Base-by-base conservation (phyloP, 2,113 vertebrate species). In the Chitala chitala region DNA sequence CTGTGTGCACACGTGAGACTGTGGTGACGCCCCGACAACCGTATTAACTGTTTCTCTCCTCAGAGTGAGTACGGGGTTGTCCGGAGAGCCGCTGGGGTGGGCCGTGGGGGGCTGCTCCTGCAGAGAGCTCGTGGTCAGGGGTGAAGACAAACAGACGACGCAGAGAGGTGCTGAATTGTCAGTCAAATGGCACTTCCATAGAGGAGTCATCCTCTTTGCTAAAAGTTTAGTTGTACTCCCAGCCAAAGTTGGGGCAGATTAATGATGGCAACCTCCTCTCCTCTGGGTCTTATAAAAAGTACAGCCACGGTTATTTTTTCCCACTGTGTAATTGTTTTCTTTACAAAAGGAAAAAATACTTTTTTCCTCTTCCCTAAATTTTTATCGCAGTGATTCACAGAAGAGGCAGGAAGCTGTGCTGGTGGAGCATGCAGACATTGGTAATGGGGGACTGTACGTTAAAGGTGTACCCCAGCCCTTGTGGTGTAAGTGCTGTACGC, bases 231-330 rank as follows among this genome's bases (percentile, higher is more conserved):
- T 20, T 8, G n/a, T n/a, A 22, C 4, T 33, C 33, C 20, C 5
- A 33, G 33, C 20, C 33, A 20, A 56, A 56, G 70, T 24, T 72
- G 36, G 36, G 38, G 31, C 31, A 55, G 51, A 56, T 56, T 56
- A 72, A 56, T 72, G 51, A 58, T 26, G 51, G 51, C 31, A 20
- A 51, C 24, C 22, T 33, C 22, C 20, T 7, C 70, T 40, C 12
- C 51, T 24, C 20, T 20, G 51, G 69, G 13, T n/a, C 69, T 71
- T 55, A 56, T 71, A 71, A 56, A 59, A 59, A 29, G 4, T 20
- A n/a, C 53, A 55, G 56, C 56, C 56, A 12, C 3, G 5, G 56
- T 59, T 17, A 29, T 54, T 54, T 54, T 54, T 10, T 7, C 51
- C 5, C 20, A n/a, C 20, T 54, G 20, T n/a, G 20, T 54, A 17